Conservation (phyloP, 1,140 invertebrate species). For the Lutraria rhynchaena region DNA sequence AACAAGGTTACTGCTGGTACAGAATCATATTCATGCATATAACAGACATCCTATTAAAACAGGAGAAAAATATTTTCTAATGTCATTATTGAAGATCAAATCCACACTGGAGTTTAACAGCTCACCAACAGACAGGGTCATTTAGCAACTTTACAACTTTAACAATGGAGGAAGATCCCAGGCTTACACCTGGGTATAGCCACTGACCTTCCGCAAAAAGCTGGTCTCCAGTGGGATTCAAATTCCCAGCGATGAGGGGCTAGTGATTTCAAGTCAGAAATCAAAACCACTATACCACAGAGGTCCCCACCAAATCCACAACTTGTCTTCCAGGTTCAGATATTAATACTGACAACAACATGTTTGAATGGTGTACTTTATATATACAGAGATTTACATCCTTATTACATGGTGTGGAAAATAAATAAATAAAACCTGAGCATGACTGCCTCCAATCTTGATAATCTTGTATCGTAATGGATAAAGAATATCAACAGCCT, state of each 20-base stretch:
- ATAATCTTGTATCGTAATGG: constrained; percentile 82
- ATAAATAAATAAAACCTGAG: constrained; percentile 82
- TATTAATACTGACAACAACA: not conserved
- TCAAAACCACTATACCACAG: not conserved
- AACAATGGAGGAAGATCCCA: no score
- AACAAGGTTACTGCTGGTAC: no score
- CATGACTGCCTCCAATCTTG: constrained; percentile 84
- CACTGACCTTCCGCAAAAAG: not conserved
- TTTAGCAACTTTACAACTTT: no score
- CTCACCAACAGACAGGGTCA: no score
- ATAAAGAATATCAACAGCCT: constrained; percentile 81
- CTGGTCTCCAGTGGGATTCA: not conserved
- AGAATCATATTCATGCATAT: no score
- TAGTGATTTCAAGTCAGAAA: no score
- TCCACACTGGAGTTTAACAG: not conserved
- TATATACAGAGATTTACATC: not conserved
- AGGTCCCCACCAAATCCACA: not conserved
- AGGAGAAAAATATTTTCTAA: no score
- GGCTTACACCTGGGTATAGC: no score
- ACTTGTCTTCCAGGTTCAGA: not conserved
- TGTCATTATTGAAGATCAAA: no score
- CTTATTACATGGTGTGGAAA: not conserved
- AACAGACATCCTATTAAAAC: no score
- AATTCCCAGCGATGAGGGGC: no score
- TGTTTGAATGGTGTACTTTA: not conserved